Evolutionary conservation across 2,888 invertebrate genomes (phyloP), one percentile per base, ranked within the genome.

Genomic region (Eilema depressum): DNA sequence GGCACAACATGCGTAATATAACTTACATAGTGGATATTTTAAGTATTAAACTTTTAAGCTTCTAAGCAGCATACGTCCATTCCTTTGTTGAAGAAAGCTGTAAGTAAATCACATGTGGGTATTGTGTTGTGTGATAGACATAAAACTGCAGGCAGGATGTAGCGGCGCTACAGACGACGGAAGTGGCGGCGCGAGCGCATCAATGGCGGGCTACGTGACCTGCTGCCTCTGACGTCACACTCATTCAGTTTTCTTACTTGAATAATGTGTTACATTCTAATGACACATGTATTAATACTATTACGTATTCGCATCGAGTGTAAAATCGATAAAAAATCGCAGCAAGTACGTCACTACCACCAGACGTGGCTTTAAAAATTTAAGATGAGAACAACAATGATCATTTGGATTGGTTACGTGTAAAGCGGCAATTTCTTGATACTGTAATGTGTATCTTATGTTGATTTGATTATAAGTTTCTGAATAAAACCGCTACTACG

Each of bases 81-180:
- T 67, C 17, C n/a, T 14, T 47, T 56, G 56, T 47, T 61, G 61
- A 61, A 69, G 28, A 41, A 56, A 63, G 23, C 62, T 26, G 70
- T 70, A 76, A 79, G 74, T 82, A 75, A 75, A 76, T 76, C 66
- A 70, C 66, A 69, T 73, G 74, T 70, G 69, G 63, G 66, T 69
- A 76, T 71, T 66, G 69, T 71, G 68, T 71, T 68, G 76, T 77
- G 78, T 72, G 78, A 74, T 78, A 75, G 80, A 85, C 83, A 85
- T 86, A 80, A 86, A 86, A 81, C 83, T 84, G 82, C 84, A 85
- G 88, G 86, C 93, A 93, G 94, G 94, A 94, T 92, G 91, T 91
- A 86, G 86, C 89, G 93, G 93, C 93, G 93, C 92, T 92, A 88
- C 88, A 85, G 86, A 84, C 84, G 87, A 87, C 93, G 94, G 93